These are phyloP conservation scores for Ectropis crepuscularia DNA, from an alignment of 2,888 invertebrate species.

Conservation along the genomic window DNA sequence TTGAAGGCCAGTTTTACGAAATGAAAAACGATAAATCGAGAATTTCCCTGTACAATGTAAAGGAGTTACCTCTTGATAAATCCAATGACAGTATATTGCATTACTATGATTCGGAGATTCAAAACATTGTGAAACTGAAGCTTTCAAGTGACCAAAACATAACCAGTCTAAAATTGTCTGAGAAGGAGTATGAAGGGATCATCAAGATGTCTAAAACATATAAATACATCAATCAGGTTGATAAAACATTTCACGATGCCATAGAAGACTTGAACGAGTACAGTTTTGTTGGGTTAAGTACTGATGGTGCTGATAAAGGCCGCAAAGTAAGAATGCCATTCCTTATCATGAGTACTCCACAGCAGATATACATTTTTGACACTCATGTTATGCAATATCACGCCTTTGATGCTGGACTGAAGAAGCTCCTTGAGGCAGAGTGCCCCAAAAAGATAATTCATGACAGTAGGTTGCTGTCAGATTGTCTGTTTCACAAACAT, in stretches of 20 bases:
- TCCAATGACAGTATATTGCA: constrained; percentile 69
- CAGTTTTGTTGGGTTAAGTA: constrained; percentile 68
- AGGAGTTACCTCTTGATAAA: constrained; percentile 64
- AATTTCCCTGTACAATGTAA: constrained; percentile 75
- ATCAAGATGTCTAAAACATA: constrained; percentile 73
- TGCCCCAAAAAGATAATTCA: constrained; percentile 84
- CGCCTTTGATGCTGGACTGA: constrained; percentile 80
- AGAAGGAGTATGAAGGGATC: constrained; percentile 74
- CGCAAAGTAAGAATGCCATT: constrained; percentile 80
- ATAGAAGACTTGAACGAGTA: constrained; percentile 68
- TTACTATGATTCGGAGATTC: constrained; percentile 74
- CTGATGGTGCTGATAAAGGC: constrained; percentile 79
- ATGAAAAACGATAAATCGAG: constrained; percentile 76
- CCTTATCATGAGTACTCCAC: constrained; percentile 72
- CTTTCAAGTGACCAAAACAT: constrained; percentile 61
- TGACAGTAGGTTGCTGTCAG: constrained; percentile 84
- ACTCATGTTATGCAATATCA: constrained; percentile 78
- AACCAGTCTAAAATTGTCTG: constrained; percentile 68
- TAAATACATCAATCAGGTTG: constrained; percentile 78
- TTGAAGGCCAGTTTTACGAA: constrained; percentile 76
- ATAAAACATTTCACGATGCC: constrained; percentile 72
- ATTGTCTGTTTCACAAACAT: constrained; percentile 85
- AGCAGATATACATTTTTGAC: constrained; percentile 80
- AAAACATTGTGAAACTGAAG: constrained; percentile 72
- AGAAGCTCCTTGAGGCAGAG: constrained; percentile 72